phyloP scores from a whole-genome alignment of 2,797 vertebrate species.

The Peromyscus nudipes region DNA sequence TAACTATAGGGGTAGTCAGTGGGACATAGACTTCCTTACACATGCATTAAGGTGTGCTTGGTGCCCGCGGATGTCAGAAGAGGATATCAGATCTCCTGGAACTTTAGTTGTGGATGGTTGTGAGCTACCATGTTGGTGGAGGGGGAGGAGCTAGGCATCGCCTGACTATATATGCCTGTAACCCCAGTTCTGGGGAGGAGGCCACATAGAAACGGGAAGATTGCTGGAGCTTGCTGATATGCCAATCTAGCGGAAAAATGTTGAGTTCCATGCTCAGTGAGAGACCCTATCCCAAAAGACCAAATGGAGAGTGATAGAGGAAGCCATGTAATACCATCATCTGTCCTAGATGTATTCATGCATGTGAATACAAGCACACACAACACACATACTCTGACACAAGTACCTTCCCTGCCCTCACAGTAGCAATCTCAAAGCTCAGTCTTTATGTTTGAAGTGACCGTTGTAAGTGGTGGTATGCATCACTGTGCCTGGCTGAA shows the following conservation, averaged over 20 bases:
- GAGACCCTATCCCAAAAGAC: neutral
- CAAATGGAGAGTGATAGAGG: neutral
- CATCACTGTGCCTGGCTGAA: neutral
- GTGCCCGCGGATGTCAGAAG: neutral
- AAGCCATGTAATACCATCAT: neutral
- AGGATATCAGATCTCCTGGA: neutral
- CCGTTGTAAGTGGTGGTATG: accelerated
- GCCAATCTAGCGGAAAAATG: neutral
- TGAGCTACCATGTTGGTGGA: too few species aligned
- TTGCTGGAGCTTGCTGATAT: neutral
- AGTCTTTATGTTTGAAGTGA: accelerated
- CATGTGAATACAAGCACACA: neutral
- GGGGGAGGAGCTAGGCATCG: neutral
- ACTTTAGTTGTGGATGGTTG: too few species aligned
- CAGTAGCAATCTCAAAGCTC: neutral
- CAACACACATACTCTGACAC: neutral
- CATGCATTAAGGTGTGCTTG: neutral
- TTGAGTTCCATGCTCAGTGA: neutral
- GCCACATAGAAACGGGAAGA: neutral
- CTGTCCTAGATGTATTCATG: neutral
- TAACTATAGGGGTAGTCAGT: neutral
- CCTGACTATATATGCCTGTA: neutral
- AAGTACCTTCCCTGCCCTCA: accelerated
- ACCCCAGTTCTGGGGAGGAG: neutral
- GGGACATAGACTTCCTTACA: neutral